Evolutionary conservation across 2,113 vertebrate species (phyloP), one percentile per base, ranked within the genome.

Genomic region (Sula dactylatra): DNA sequence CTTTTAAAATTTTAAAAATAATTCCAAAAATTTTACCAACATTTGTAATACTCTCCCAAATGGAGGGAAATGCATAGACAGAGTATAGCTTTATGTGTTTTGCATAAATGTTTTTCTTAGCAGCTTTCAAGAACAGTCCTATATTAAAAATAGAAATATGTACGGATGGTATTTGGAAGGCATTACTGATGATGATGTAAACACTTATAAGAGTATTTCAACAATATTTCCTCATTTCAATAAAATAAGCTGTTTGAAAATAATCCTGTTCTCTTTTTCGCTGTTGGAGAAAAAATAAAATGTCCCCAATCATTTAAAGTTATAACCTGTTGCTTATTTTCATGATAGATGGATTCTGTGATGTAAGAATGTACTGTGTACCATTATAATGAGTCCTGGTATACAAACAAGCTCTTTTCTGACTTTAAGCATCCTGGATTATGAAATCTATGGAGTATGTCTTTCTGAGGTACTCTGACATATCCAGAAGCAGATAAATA

Each of bases 41-140:
- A 56, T 69, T 94, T 94, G 50, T 25, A 49, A 82, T 82, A 36
- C 11, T 74, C 3, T 79, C 22, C 61, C 31, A 58, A 89, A 34
- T 24, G 16, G 36, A 74, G 15, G 19, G 34, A 74, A 82, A 79
- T 69, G 27, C 45, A 82, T 49, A 72, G 52, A 40, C 42, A 72
- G 26, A 34, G 19, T 69, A 61, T 50, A 87, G 18, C 26, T 82
- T 85, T 58, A 70, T 94, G 54, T 82, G 44, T 83, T 91, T 71
- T 56, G 86, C 94, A 88, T 78, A 96, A 90, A 72, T 47, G 29
- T 83, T 91, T 92, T 96, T 86, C 69, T 95, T 93, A 81, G 44
- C 59, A 88, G n/a, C 69, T 92, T 95, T 92, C 61, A 93, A 79
- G 77, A 94, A 34, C 73, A 74, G 62, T 76, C 47, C 61, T 79